phyloP scores from a whole-genome alignment of 2,888 invertebrate species.

The Thymelicus lineola region DNA sequence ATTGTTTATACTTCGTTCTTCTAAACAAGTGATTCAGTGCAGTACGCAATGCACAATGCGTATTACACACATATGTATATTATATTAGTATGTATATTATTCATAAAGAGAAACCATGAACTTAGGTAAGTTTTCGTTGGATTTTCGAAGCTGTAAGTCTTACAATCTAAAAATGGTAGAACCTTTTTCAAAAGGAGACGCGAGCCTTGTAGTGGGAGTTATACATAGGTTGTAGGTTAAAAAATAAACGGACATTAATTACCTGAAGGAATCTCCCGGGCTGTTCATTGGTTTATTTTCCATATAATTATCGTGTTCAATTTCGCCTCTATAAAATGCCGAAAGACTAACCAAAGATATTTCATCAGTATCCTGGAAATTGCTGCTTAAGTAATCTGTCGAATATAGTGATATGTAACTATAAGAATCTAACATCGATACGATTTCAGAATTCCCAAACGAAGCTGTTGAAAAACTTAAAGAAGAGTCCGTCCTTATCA shows the following conservation, averaged over 20 bases:
- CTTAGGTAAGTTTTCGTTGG: too few relatives aligned
- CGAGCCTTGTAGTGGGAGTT: background rate
- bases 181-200: background rate
- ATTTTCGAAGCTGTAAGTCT: too few relatives aligned
- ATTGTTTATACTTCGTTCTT: too few relatives aligned
- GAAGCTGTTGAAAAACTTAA: conserved; percentile 45
- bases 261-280: background rate
- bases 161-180: too few relatives aligned
- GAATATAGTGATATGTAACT: conserved; percentile 4
- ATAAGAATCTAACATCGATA: background rate
- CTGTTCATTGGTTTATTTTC: background rate
- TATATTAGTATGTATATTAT: too few relatives aligned
- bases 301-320: background rate
- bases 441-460: background rate
- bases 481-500: conserved; percentile 54
- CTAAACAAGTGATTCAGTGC: too few relatives aligned
- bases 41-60: too few relatives aligned
- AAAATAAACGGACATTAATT: background rate
- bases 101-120: too few relatives aligned
- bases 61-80: too few relatives aligned
- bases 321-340: background rate
- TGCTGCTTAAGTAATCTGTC: background rate
- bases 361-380: conserved; percentile 1
- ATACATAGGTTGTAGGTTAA: background rate
- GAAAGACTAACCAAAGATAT: background rate